phyloP scores from a whole-genome alignment of 2,797 vertebrate genomes.

The Galagoides demidoff region DNA sequence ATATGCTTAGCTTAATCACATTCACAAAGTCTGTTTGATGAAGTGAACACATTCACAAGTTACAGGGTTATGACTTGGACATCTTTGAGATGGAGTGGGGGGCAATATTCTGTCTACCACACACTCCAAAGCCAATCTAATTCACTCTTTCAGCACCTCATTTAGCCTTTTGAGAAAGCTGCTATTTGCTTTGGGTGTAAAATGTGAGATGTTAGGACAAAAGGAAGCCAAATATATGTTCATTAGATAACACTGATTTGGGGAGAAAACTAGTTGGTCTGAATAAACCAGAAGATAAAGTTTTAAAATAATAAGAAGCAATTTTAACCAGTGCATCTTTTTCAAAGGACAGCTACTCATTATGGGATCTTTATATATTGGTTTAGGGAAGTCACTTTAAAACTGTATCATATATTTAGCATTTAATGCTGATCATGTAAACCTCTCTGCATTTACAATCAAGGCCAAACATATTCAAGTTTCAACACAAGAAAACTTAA shows the following conservation, averaged over 20 bases:
- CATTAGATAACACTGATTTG: background rate
- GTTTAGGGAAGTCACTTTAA: background rate
- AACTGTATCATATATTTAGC: background rate
- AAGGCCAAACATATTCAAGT: background rate
- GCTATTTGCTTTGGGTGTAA: background rate
- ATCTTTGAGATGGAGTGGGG: background rate
- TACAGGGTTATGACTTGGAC: background rate
- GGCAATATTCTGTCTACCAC: background rate
- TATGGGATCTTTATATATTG: background rate
- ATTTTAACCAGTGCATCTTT: background rate
- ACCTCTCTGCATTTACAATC: background rate
- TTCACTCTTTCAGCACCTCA: background rate
- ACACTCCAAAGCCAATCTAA: background rate
- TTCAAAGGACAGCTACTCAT: background rate
- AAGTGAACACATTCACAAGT: background rate
- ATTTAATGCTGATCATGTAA: background rate
- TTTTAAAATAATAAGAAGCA: background rate
- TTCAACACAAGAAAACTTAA: background rate
- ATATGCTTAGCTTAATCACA: background rate
- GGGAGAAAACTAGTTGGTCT: accelerated
- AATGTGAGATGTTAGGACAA: background rate
- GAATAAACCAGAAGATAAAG: background rate
- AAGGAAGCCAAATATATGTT: background rate
- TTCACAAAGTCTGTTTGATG: background rate
- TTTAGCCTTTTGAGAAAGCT: background rate